Base-by-base conservation (phyloP, 2,113 vertebrate genomes). In the Henicopernis longicauda region DNA sequence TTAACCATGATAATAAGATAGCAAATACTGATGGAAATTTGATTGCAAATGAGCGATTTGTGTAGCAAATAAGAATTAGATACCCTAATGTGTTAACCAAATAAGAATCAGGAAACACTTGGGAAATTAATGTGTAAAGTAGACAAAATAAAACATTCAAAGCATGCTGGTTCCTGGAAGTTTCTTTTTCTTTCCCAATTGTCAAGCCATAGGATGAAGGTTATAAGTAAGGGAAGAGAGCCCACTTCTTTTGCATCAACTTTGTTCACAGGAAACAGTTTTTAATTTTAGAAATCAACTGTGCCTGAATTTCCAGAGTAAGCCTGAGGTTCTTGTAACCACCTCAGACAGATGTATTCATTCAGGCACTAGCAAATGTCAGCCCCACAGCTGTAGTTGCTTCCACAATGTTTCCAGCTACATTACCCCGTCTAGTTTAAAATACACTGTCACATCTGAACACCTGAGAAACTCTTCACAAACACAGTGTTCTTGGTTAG, bases 41-140 rank as follows among this genome's bases (percentile, higher is more conserved):
- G 92, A 96, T 94, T 93, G 92, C 84, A 95, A 97, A 97, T 82
- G 87, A 94, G 71, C 13, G 20, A 95, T 96, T 96, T 96, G 79
- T 13, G 90, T 86, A 90, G 74, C 85, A 96, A 96, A 96, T 93
- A 95, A 93, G 84, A 96, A 94, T 91, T 93, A 89, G 87, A 62
- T 95, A 80, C 58, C 62, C 40, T 93, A 94, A 94, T 91, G 92
- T 82, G 90, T 92, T 95, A 96, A 94, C 84, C 58, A 86, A 96
- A 89, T 92, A 96, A 82, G 82, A 96, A 67, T 96, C 62, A 49
- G 70, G 49, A 80, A 97, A 85, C 96, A 93, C 95, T 95, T 69
- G 96, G 95, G 96, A 97, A 97, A 97, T 97, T 94, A 96, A 95
- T 88, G 95, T 95, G 93, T 93, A 93, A 96, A 96, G 62, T 27